Evolutionary conservation across 2,888 invertebrate species (phyloP).

Genomic region (Cantharis rustica): DNA sequence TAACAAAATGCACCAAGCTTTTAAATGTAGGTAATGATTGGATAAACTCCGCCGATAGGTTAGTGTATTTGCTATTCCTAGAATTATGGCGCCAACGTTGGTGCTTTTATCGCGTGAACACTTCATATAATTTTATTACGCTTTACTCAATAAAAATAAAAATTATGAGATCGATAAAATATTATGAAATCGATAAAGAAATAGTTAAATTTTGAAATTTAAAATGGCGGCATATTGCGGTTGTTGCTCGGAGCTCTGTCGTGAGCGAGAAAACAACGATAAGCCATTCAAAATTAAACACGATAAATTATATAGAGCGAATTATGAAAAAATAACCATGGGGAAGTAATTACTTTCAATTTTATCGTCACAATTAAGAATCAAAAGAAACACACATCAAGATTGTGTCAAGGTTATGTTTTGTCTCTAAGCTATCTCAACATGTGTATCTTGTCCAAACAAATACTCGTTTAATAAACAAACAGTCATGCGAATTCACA

Average conservation of each 20-base stretch:
- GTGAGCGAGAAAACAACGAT: too few relatives aligned
- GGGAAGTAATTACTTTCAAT: background rate
- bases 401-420: slow-evolving; percentile 18
- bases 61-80: slow-evolving; percentile 8
- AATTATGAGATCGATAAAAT: background rate
- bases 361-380: background rate
- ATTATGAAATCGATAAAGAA: background rate
- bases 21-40: background rate
- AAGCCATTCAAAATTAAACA: background rate
- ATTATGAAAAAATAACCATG: background rate
- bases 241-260: background rate
- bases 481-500: background rate
- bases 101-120: slow-evolving; percentile 10
- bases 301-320: background rate
- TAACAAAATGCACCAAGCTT: background rate
- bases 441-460: slow-evolving; percentile 5
- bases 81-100: slow-evolving; percentile 16
- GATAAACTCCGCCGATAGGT: background rate
- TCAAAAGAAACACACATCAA: background rate
- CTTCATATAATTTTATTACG: slow-evolving; percentile 1
- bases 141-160: background rate
- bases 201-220: background rate
- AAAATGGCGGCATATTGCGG: background rate
- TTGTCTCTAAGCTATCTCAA: slow-evolving; percentile 8
- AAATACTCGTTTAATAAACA: slow-evolving; percentile 8